These are phyloP conservation scores for Acleris literana DNA, from an alignment of 2,888 invertebrate species.

Conservation along the genomic window DNA sequence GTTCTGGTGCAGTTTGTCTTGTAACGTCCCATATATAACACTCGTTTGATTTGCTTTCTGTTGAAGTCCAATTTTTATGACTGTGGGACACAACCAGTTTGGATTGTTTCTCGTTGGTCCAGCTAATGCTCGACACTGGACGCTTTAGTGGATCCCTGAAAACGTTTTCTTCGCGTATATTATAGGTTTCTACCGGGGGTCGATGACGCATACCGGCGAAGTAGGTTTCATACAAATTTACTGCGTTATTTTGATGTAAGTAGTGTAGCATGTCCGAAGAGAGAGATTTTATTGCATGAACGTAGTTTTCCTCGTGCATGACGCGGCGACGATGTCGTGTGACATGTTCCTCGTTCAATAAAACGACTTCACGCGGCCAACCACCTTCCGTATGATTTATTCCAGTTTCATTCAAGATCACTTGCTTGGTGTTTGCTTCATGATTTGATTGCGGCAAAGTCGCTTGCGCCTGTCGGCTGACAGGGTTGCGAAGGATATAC, in stretches of 20 bases:
- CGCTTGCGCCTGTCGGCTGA: constrained; percentile 75
- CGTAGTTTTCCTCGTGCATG: constrained; percentile 90
- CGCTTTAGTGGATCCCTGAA: constrained; percentile 84
- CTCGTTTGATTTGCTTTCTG: constrained; percentile 63
- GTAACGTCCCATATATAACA: constrained; percentile 87
- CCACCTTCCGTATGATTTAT: constrained; percentile 92
- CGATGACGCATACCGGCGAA: constrained; percentile 82
- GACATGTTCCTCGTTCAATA: constrained; percentile 87
- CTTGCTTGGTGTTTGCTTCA: constrained; percentile 85
- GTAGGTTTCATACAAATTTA: constrained; percentile 91
- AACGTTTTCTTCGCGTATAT: constrained; percentile 85
- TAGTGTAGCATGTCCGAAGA: constrained; percentile 85
- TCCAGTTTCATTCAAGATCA: constrained; percentile 83
- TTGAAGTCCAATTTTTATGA: constrained; percentile 49
- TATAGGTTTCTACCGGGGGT: constrained; percentile 81
- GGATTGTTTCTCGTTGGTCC: constrained; percentile 87
- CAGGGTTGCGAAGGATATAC: constrained; percentile 80
- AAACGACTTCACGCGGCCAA: constrained; percentile 91
- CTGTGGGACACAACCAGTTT: constrained; percentile 87
- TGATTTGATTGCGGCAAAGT: constrained; percentile 72
- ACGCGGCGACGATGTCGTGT: constrained; percentile 89
- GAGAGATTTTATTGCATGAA: constrained; percentile 84
- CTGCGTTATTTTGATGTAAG: constrained; percentile 90
- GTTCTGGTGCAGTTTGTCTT: constrained; percentile 65
- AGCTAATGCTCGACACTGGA: constrained; percentile 85